A percentile compares a stretch with the other conserved stretches of the same genome.
Evolutionary conservation across 1,140 invertebrate genomes (phyloP).

Genomic region (Zelostemma sp.): DNA sequence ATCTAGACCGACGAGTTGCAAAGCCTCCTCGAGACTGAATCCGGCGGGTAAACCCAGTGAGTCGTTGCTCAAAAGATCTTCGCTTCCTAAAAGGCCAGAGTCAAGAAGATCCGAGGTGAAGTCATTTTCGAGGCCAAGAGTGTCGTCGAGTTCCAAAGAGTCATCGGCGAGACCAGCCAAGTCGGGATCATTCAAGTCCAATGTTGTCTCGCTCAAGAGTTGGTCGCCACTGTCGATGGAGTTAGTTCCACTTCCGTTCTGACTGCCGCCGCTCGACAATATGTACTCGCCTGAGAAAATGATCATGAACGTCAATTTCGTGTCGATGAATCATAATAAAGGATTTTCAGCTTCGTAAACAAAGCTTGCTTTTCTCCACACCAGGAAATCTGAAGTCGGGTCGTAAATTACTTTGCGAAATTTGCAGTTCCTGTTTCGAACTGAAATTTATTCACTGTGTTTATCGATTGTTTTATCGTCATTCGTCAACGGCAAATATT

Average conservation of each 20-base stretch:
- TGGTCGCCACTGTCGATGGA: slow-evolving; percentile 45
- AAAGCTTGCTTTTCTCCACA: too few species aligned
- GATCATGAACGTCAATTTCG: background rate
- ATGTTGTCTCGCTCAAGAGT: slow-evolving; percentile 52
- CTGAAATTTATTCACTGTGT: too few species aligned
- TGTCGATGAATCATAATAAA: background rate
- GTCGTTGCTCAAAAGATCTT: slow-evolving; percentile 64
- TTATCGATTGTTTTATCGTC: too few species aligned
- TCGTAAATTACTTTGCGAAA: too few species aligned
- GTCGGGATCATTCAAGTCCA: slow-evolving; percentile 58
- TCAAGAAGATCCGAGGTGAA: slow-evolving; percentile 63
- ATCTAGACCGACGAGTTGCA: slow-evolving; percentile 80
- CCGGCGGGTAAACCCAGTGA: slow-evolving; percentile 70
- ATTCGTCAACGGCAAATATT: too few species aligned
- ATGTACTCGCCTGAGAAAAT: slow-evolving; percentile 64
- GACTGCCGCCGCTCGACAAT: slow-evolving; percentile 49
- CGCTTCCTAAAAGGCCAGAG: slow-evolving; percentile 57
- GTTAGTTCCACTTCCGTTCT: slow-evolving; percentile 41
- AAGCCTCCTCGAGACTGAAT: slow-evolving; percentile 80
- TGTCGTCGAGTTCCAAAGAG: slow-evolving; percentile 61
- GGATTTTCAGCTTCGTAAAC: too few species aligned
- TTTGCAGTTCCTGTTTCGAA: too few species aligned
- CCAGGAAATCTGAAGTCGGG: too few species aligned
- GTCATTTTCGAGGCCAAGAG: slow-evolving; percentile 65
- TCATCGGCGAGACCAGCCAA: slow-evolving; percentile 60